phyloP scores from a whole-genome alignment of 1,140 invertebrate genomes.

The Drosophila kanapiae region DNA sequence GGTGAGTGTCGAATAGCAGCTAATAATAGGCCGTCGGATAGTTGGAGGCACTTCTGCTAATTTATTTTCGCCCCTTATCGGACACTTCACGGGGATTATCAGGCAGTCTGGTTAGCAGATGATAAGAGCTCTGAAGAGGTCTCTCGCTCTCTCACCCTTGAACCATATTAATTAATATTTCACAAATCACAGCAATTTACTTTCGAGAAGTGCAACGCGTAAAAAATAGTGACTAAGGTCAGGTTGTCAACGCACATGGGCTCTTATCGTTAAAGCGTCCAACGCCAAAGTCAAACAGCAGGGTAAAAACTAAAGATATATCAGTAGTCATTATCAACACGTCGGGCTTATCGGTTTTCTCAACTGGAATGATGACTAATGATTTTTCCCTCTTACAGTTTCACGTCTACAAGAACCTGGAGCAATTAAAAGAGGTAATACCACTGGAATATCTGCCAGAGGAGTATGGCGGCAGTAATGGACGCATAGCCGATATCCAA shows the following conservation, averaged over 20 bases:
- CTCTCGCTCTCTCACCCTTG: slow-evolving; percentile 26
- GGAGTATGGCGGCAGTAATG: slow-evolving; percentile 87
- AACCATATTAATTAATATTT: slow-evolving; percentile 37
- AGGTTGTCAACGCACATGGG: slow-evolving; percentile 5
- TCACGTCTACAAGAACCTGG: slow-evolving; percentile 86
- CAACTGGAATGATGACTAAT: neutral
- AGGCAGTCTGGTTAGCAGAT: slow-evolving; percentile 10
- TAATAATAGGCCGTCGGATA: slow-evolving; percentile 4
- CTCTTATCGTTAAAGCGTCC: slow-evolving; percentile 19
- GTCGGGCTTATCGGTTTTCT: neutral
- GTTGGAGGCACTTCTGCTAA: slow-evolving; percentile 14
- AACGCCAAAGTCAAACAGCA: neutral
- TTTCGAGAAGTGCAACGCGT: slow-evolving; percentile 7
- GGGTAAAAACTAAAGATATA: neutral
- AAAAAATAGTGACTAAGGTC: slow-evolving; percentile 34
- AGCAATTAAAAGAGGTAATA: slow-evolving; percentile 84
- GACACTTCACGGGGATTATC: slow-evolving; percentile 40
- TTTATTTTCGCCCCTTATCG: slow-evolving; percentile 41
- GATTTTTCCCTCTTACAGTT: slow-evolving; percentile 38
- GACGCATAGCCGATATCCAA: slow-evolving; percentile 84
- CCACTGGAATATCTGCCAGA: slow-evolving; percentile 86
- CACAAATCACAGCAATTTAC: slow-evolving; percentile 17
- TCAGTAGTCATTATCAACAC: slow-evolving; percentile 4
- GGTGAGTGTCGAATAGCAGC: slow-evolving; percentile 62
- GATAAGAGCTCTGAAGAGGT: slow-evolving; percentile 19